Evolutionary conservation across 2,113 vertebrate species (phyloP).

Genomic region (Chiloscyllium plagiosum): DNA sequence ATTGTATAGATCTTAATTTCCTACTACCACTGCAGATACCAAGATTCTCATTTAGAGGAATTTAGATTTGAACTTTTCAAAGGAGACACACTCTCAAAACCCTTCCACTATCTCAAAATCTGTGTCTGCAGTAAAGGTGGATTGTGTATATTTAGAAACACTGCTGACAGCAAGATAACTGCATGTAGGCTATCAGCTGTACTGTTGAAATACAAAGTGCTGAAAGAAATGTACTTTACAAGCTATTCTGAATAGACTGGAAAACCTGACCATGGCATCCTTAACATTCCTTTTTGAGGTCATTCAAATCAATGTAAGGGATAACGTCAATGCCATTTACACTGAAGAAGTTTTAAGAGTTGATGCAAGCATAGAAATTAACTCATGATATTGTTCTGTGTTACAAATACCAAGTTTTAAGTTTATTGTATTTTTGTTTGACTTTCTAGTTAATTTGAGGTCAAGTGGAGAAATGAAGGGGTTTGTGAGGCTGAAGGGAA

Average conservation of each 20-base stretch:
- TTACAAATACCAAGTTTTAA: background rate
- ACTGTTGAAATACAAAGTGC: background rate
- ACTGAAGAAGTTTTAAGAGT: background rate
- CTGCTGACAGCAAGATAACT: background rate
- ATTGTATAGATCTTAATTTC: background rate
- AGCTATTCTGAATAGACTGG: background rate
- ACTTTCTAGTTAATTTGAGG: background rate
- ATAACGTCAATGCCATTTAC: background rate
- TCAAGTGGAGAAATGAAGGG: background rate
- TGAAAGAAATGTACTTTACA: background rate
- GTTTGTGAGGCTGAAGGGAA: too few species aligned
- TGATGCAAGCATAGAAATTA: background rate
- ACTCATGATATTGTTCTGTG: background rate
- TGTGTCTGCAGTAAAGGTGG: background rate
- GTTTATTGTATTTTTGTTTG: background rate
- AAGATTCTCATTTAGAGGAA: background rate
- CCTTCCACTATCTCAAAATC: background rate
- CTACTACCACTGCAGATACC: background rate
- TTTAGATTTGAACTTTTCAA: background rate
- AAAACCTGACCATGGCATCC: background rate
- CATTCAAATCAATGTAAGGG: background rate
- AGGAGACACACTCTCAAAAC: background rate
- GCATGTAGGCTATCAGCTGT: background rate
- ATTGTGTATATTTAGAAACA: background rate
- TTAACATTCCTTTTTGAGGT: background rate